Base-by-base conservation (phyloP, 2,888 invertebrate species). In the Lydus trimaculatus region DNA sequence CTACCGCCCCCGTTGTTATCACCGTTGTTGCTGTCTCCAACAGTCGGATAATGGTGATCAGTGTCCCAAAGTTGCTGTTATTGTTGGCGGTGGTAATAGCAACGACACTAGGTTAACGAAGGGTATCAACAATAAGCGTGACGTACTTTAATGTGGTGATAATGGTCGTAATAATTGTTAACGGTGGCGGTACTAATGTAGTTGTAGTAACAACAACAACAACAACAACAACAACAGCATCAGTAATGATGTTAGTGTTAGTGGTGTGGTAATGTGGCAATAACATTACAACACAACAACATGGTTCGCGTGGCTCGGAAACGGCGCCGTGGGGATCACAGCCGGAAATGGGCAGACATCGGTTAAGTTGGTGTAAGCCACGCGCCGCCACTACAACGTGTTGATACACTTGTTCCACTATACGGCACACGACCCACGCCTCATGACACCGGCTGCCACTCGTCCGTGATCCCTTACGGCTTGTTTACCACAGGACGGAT, bases 271-370 rank as follows among this genome's bases (percentile, higher is more conserved):
- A 11, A n/a, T n/a, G n/a, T 48, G 48, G 48, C 48, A 48, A 48
- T 48, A 48, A 11, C 20, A 48, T 48, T 23, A 48, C 48, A 48
- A n/a, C n/a, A n/a, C n/a, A n/a, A n/a, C 77, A 48, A 20, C 48
- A 48, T 48, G 76, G 78, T 75, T 80, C 79, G 78, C 80, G 81
- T 80, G 80, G 78, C 78, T 77, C 80, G 81, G 78, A 80, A 81
- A 73, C 76, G 76, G 73, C 79, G 79, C 79, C 78, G 80, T 78
- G 75, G 81, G 81, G 79, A 80, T 79, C 77, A 75, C 73, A 76
- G 74, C 80, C 79, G 81, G 80, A 82, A 82, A 82, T 81, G 82
- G 82, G 81, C 82, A 82, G 82, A 83, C 81, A 81, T 82, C 81
- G 82, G 82, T 82, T 81, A 80, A 78, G 78, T 80, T 76, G 81